Conservation (phyloP, 2,888 invertebrate genomes). For the Kryphioiulus occultus region DNA sequence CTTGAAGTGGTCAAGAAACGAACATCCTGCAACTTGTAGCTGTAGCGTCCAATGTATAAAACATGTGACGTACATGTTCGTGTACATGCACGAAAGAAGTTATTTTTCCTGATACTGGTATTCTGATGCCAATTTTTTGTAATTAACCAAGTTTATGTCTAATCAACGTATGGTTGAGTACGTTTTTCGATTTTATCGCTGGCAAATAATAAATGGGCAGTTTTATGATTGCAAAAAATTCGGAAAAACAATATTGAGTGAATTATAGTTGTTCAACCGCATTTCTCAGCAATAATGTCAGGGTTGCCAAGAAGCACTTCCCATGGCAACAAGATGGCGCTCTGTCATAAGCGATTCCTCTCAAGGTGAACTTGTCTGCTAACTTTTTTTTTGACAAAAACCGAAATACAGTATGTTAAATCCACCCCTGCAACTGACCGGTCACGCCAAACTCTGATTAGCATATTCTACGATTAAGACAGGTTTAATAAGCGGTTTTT, state of each 20-base stretch:
- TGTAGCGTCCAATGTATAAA: not conserved
- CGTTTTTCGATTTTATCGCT: not conserved
- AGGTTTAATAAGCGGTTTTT: not conserved
- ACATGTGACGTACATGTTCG: too few species aligned
- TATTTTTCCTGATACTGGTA: not conserved
- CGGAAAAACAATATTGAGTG: slow-evolving; percentile 13
- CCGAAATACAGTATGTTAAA: not conserved
- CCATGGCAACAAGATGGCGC: slow-evolving; percentile 25
- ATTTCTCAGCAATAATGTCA: slow-evolving; percentile 29
- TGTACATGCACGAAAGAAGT: too few species aligned
- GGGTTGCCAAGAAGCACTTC: not conserved
- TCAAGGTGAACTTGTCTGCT: not conserved
- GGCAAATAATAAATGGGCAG: not conserved
- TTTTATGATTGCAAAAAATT: not conserved
- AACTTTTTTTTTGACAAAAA: not conserved
- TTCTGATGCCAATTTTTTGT: not conserved
- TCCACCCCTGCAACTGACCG: not conserved
- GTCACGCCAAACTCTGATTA: not conserved
- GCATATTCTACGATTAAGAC: not conserved
- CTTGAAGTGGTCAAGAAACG: not conserved
- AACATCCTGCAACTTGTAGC: not conserved
- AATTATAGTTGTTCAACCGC: slow-evolving; percentile 3
- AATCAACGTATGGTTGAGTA: not conserved
- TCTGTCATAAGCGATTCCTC: slow-evolving; percentile 21
- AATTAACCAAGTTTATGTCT: not conserved